Conservation (phyloP, 1,140 invertebrate species). For the Zophobas morio region DNA sequence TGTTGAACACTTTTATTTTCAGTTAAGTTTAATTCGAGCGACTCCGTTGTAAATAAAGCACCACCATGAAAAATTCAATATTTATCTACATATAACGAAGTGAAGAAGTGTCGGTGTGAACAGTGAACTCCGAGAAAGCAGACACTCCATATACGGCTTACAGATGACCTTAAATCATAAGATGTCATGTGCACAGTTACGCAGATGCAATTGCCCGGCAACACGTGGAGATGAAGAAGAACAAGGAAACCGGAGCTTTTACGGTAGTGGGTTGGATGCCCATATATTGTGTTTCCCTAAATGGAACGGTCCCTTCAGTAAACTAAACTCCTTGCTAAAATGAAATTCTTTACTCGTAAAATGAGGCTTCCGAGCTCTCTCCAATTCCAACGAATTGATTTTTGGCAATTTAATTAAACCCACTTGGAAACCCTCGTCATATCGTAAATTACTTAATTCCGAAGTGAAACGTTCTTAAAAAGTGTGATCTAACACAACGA, state of each 20-base stretch:
- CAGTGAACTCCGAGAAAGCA: slow-evolving; percentile 23
- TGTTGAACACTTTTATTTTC: too few species aligned
- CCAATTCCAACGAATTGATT: slow-evolving; percentile 20
- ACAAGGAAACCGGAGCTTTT: slow-evolving; percentile 42
- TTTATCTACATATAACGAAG: slow-evolving; percentile 6
- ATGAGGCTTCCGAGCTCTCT: slow-evolving; percentile 3
- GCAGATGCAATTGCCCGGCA: slow-evolving; percentile 40
- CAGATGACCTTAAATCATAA: slow-evolving; percentile 49
- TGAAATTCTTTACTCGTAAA: slow-evolving; percentile 41
- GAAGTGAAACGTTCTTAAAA: neutral
- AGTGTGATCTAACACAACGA: neutral
- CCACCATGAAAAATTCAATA: slow-evolving; percentile 10
- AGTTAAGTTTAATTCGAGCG: too few species aligned
- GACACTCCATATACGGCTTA: slow-evolving; percentile 45
- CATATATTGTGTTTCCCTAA: slow-evolving; percentile 40
- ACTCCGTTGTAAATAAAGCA: neutral
- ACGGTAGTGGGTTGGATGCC: slow-evolving; percentile 32
- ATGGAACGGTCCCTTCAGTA: slow-evolving; percentile 37
- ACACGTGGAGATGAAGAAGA: slow-evolving; percentile 35
- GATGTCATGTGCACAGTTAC: slow-evolving; percentile 43
- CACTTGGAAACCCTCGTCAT: neutral
- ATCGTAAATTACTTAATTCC: slow-evolving; percentile 9
- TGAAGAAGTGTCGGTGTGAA: slow-evolving; percentile 24
- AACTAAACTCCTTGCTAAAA: slow-evolving; percentile 36
- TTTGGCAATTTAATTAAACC: slow-evolving; percentile 34